Percentiles rank a stretch among this genome's conserved stretches.
phyloP scores from a whole-genome alignment of 2,888 invertebrate species.

The Tanytarsus gracilentus region DNA sequence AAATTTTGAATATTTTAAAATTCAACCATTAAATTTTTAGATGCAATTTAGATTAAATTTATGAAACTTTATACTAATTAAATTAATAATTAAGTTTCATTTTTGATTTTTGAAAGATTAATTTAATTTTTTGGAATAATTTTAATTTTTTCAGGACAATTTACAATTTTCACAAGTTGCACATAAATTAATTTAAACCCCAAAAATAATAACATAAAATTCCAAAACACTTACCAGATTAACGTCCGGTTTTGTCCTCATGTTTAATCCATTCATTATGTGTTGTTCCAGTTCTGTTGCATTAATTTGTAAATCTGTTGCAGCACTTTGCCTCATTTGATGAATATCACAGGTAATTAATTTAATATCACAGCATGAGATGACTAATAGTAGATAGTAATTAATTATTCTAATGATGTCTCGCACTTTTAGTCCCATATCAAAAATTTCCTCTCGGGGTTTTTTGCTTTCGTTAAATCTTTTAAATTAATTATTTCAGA shows the following conservation, averaged over 20 bases:
- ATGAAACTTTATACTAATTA: too few relatives aligned
- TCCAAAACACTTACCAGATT: conserved; percentile 13
- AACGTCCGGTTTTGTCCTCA: conserved; percentile 22
- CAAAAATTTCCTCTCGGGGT: conserved; percentile 5
- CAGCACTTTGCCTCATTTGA: conserved; percentile 15
- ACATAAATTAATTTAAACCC: neutral
- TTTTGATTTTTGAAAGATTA: too few relatives aligned
- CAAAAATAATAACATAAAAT: neutral
- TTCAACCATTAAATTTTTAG: too few relatives aligned
- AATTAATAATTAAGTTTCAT: too few relatives aligned
- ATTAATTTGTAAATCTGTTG: neutral
- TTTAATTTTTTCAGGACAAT: too few relatives aligned
- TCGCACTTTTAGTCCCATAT: conserved; percentile 23
- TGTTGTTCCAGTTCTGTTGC: conserved; percentile 16
- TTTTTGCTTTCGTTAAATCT: too few relatives aligned
- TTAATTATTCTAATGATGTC: conserved; percentile 20
- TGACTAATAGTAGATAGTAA: conserved; percentile 19
- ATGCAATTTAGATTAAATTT: too few relatives aligned
- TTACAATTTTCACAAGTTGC: too few relatives aligned
- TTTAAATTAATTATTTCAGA: too few relatives aligned
- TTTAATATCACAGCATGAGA: conserved; percentile 23
- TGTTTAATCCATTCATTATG: conserved; percentile 28
- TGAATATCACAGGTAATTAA: conserved; percentile 28
- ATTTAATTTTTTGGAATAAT: too few relatives aligned
- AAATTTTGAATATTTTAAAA: too few relatives aligned